Base-by-base conservation (phyloP, 1,140 invertebrate species). In the Nephila pilipes region DNA sequence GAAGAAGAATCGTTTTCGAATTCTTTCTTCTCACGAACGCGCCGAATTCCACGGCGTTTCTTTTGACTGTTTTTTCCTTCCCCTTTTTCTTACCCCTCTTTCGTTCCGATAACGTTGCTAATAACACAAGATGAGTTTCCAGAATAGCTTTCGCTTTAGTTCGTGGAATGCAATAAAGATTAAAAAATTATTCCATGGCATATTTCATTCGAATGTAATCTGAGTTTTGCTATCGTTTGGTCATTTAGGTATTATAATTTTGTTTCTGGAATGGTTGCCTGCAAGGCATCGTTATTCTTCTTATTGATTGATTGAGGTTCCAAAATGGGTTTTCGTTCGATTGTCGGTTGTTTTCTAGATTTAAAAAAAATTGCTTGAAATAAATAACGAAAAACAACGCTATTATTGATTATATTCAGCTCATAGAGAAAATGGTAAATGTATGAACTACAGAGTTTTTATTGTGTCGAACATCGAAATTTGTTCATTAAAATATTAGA, bases 1-100 rank as follows among this genome's bases (percentile, higher is more conserved):
- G 80, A 83, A 32, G 46, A 83, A 83, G 54, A 83, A 83, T 83
- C 57, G 85, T 60, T 87, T 87, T 36, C 55, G 32, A 57, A 60
- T 60, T 29, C 85, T 60, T 87, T 87, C 54, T 87, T 87, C 85
- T 87, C 85, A 87, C 85, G 54, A 60, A 22, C 46, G 4, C 58
- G 38, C 46, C 81, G 54, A 83, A 57, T 83, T 83, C 81, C 46
- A 83, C 81, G 25, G 54, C 81, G 38, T 55, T 83, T 29, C 81
- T 57, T 83, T 83, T 57, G 38, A 57, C 54, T 83, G 38, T 22
- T 79, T 79, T 29, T 25, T 18, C 2, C 69, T 12, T 18, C 65
- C 69, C 69, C 18, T 46, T n/a, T 83, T 25, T 46, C 46, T 36
- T 36, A 75, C 69, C 69, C 69, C 29, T 2, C 29, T 75, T 75